These are phyloP conservation scores for Acrocephalus scirpaceus DNA, from an alignment of 2,797 vertebrate genomes.

Conservation along the genomic window DNA sequence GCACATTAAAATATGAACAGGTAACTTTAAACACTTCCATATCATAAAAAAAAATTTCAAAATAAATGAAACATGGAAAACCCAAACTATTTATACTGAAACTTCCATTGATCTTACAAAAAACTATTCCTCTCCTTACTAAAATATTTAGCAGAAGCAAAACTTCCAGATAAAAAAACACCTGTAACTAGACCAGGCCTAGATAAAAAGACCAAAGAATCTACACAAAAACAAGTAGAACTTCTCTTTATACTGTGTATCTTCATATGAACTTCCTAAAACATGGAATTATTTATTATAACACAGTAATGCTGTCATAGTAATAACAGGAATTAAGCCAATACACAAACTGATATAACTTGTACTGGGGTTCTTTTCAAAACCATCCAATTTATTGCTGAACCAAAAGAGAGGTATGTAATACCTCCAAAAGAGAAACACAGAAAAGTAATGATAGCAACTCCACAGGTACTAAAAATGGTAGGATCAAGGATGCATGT, in stretches of 20 bases:
- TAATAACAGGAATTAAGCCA: not conserved
- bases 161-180: not conserved
- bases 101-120: not conserved
- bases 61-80: not conserved
- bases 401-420: not conserved
- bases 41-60: not conserved
- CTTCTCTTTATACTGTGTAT: not conserved
- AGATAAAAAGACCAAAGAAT: not conserved
- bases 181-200: rapidly evolving
- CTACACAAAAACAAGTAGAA: not conserved
- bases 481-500: not conserved
- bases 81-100: not conserved
- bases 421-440: not conserved
- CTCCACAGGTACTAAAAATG: not conserved
- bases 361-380: not conserved
- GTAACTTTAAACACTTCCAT: not conserved
- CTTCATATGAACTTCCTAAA: not conserved
- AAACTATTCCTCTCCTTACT: not conserved
- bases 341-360: not conserved
- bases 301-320: not conserved
- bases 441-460: not conserved
- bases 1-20: not conserved
- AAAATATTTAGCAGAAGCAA: not conserved
- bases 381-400: not conserved
- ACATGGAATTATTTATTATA: not conserved